These are phyloP conservation scores for Noctua pronuba DNA, from an alignment of 2,888 invertebrate genomes.

Conservation along the genomic window DNA sequence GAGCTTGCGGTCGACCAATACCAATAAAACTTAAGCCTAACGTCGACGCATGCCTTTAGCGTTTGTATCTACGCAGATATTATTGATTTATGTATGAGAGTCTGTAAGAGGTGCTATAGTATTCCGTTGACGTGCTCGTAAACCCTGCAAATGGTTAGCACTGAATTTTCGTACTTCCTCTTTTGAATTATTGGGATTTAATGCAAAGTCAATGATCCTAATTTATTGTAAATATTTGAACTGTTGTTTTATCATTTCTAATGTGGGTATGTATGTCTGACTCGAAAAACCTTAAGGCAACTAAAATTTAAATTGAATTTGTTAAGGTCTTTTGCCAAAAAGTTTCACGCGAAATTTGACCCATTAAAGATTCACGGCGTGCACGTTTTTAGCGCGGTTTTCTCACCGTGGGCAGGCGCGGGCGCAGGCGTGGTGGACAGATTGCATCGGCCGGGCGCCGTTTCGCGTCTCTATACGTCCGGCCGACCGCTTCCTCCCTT, in stretches of 20 bases:
- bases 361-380: constrained; percentile 81
- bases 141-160: constrained; percentile 54
- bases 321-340: constrained; percentile 43
- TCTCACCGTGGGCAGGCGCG: constrained; percentile 78
- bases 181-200: constrained; percentile 46
- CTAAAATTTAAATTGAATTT: constrained; percentile 21
- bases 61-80: constrained; percentile 77
- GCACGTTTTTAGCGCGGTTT: constrained; percentile 81
- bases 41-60: constrained; percentile 77
- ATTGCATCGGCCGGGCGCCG: constrained; percentile 85
- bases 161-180: constrained; percentile 51
- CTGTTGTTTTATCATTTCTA: background rate
- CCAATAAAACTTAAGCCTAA: constrained; percentile 83
- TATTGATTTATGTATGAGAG: constrained; percentile 78
- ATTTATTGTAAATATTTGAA: constrained; percentile 30
- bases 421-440: constrained; percentile 75
- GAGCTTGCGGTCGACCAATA: constrained; percentile 83
- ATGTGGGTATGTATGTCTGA: background rate
- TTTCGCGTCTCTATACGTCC: constrained; percentile 81
- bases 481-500: constrained; percentile 86
- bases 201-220: constrained; percentile 43
- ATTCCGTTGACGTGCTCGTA: constrained; percentile 54
- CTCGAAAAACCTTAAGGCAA: background rate
- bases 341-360: constrained; percentile 75
- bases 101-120: constrained; percentile 65